Evolutionary conservation across 2,888 invertebrate genomes (phyloP), one percentile per base, ranked within the genome.

Genomic region (Mamestra brassicae): DNA sequence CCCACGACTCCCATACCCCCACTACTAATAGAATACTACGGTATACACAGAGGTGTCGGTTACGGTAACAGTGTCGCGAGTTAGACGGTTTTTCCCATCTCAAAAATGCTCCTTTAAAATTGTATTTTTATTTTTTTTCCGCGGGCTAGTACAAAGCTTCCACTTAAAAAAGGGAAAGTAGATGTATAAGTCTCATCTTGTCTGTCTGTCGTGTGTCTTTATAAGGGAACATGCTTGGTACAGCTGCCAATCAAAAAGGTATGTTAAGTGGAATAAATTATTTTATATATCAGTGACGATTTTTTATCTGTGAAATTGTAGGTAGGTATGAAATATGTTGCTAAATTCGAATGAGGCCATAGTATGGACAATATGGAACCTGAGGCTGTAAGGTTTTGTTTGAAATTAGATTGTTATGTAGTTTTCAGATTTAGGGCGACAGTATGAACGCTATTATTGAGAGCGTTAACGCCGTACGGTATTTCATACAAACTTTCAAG

Each of bases 191-290:
- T 62, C 58, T 81, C 52, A 58, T 26, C 50, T 71, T 57, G 74
- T 73, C 50, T 72, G 74, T 77, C 38, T 74, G 76, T 74, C 36
- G 57, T 76, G 68, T 76, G 71, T 73, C 61, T 71, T 50, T 74
- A 34, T 76, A 68, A 36, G 74, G 60, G 68, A 84, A 69, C 64
- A 74, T 67, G 72, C 58, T 71, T 71, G 61, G n/a, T 45, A 63
- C 52, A 68, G 52, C 66, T 77, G 62, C 65, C 54, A 47, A 71
- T 54, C 47, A 73, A 70, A 69, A 62, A 34, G 36, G 45, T 76
- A 68, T 63, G 61, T 60, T 65, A 71, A 38, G 63, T 74, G 65
- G 34, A 71, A 78, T 86, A 68, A 75, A 77, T 84, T 86, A 81
- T 81, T 81, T 78, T 72, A 52, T 63, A 45, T 62, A 52, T 68